A percentile compares a stretch with the other conserved stretches of the same genome.
These are phyloP conservation scores for Thunnus maccoyii DNA, from an alignment of 2,113 vertebrate genomes.

Conservation along the genomic window DNA sequence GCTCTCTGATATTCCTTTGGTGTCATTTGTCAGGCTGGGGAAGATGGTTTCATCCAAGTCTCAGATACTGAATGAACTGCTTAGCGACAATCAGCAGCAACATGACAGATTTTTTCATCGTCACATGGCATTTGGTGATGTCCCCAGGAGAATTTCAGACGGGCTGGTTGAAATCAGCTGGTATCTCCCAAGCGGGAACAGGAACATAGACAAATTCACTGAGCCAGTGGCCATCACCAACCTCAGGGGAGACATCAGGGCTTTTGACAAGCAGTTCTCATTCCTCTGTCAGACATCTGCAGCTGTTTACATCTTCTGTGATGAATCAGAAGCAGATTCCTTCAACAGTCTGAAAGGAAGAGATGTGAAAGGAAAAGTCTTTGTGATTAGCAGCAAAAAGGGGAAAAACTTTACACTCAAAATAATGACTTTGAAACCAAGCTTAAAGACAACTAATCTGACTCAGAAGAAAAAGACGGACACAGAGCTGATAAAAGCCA, in stretches of 20 bases:
- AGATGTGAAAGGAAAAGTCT: conserved; percentile 19
- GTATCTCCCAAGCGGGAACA: conserved; percentile 75
- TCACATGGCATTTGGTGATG: conserved; percentile 52
- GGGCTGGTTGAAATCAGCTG: conserved; percentile 84
- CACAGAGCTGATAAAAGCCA: conserved; percentile 30
- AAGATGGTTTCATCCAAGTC: conserved; percentile 79
- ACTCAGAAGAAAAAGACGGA: conserved; percentile 51
- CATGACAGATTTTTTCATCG: conserved; percentile 75
- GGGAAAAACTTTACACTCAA: conserved; percentile 27
- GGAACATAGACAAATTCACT: conserved; percentile 58
- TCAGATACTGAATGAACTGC: conserved; percentile 76
- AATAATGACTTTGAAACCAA: conserved; percentile 9
- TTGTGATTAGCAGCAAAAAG: conserved; percentile 51
- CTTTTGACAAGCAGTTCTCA: conserved; percentile 71
- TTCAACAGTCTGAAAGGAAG: conserved; percentile 61
- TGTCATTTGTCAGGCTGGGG: conserved; percentile 85
- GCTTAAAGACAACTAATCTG: conserved; percentile 27
- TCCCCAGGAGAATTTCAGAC: conserved; percentile 76
- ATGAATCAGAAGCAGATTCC: conserved; percentile 65
- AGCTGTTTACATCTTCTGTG: conserved; percentile 79
- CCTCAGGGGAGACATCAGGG: conserved; percentile 75
- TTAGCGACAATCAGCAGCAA: conserved; percentile 68
- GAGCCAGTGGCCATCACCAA: conserved; percentile 79
- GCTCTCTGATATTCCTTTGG: conserved; percentile 68
- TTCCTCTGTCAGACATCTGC: conserved; percentile 81